Percentiles rank a stretch among this genome's conserved stretches.
These are phyloP conservation scores for Sapajus apella DNA, from an alignment of 2,113 vertebrate genomes.

Conservation along the genomic window DNA sequence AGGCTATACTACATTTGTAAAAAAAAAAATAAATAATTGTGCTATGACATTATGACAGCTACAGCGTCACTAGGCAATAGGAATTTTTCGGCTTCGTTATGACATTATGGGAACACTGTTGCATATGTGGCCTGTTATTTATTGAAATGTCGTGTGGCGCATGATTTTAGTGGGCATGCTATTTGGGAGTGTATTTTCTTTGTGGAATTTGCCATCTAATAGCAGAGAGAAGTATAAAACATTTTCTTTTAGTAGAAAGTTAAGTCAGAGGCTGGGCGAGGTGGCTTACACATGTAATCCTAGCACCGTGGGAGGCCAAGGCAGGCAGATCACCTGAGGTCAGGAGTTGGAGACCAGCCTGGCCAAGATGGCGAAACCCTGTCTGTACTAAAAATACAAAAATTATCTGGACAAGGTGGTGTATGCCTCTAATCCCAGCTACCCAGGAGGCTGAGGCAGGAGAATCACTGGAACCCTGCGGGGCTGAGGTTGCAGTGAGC, in stretches of 20 bases:
- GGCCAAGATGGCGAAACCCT: too few relatives aligned
- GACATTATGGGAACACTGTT: background rate
- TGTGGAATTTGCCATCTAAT: background rate
- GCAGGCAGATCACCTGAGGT: too few relatives aligned
- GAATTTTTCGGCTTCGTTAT: background rate
- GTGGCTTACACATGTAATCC: too few relatives aligned
- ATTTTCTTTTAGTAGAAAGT: slow-evolving; percentile 7
- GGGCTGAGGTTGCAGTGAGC: too few relatives aligned
- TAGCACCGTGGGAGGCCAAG: too few relatives aligned
- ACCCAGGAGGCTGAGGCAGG: too few relatives aligned
- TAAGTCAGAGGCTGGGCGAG: background rate
- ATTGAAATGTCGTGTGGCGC: background rate
- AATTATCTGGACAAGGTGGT: too few relatives aligned
- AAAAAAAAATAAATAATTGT: background rate
- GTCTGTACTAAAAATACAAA: too few relatives aligned
- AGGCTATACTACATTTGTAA: background rate
- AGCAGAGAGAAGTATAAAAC: slow-evolving; percentile 12
- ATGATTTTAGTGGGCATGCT: background rate
- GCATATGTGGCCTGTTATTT: background rate
- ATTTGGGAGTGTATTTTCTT: background rate
- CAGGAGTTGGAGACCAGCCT: too few relatives aligned
- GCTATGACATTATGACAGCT: background rate
- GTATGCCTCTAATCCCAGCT: too few relatives aligned
- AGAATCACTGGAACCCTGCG: too few relatives aligned
- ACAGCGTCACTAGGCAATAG: background rate